Percentiles rank a stretch among this genome's conserved stretches.
These are phyloP conservation scores for Pristionchus entomophagus DNA, from an alignment of 2,888 invertebrate genomes.

Conservation along the genomic window DNA sequence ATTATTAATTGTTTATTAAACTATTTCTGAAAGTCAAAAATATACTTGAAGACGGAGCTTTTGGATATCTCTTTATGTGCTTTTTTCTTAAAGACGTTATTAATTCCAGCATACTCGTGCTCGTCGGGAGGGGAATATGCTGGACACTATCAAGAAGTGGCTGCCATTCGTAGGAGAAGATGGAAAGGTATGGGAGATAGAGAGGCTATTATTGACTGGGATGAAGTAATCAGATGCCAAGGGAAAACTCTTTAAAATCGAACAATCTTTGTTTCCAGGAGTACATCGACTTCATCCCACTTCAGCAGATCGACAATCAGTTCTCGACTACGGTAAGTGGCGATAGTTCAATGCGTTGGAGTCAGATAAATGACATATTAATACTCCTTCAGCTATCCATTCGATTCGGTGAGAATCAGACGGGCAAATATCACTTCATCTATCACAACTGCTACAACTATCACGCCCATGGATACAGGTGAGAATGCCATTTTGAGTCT, in stretches of 20 bases:
- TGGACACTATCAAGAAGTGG: slow-evolving; percentile 52
- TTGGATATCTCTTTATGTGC: no score
- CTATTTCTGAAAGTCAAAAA: no score
- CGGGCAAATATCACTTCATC: slow-evolving; percentile 93
- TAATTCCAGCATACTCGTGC: slow-evolving; percentile 1
- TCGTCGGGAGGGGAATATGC: slow-evolving; percentile 44
- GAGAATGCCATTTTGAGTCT: no score
- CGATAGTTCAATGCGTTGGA: neutral
- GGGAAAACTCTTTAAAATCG: neutral
- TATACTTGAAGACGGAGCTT: no score
- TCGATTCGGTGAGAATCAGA: slow-evolving; percentile 76
- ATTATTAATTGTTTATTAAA: no score
- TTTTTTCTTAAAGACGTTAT: no score
- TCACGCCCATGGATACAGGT: slow-evolving; percentile 69
- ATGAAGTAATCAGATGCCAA: no score
- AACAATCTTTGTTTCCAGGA: slow-evolving; percentile 27
- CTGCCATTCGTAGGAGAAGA: slow-evolving; percentile 33
- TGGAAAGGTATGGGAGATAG: neutral
- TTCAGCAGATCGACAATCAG: slow-evolving; percentile 52
- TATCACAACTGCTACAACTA: slow-evolving; percentile 90
- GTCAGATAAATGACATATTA: neutral
- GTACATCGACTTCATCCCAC: slow-evolving; percentile 59
- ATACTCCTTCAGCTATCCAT: slow-evolving; percentile 68
- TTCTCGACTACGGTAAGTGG: slow-evolving; percentile 54
- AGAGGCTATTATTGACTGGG: no score